Conservation (phyloP, 1,140 invertebrate genomes). For the Brachionus sp. region DNA sequence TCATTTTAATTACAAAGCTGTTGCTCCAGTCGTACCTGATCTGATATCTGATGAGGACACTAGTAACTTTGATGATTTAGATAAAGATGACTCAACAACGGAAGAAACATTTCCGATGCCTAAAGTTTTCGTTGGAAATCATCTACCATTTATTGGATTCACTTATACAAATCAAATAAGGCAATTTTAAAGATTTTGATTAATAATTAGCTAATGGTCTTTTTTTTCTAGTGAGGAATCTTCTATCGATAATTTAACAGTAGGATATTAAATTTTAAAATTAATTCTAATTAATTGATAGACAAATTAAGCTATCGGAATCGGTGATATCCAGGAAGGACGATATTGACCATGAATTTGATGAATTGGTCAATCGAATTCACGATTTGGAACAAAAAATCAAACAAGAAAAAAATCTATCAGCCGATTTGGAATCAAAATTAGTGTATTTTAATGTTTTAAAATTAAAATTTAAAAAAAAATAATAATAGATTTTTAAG, state of each 20-base stretch:
- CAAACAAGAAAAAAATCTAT: conserved; percentile 48
- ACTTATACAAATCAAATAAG: conserved; percentile 79
- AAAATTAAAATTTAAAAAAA: neutral
- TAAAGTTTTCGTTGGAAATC: conserved; percentile 95
- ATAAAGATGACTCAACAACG: conserved; percentile 77
- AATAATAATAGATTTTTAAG: conserved; percentile 21
- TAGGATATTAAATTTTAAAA: neutral
- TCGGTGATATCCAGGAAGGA: neutral
- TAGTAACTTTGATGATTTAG: conserved; percentile 78
- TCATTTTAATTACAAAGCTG: conserved; percentile 61
- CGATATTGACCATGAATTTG: conserved; percentile 46
- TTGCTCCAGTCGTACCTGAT: conserved; percentile 93
- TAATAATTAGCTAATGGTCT: neutral
- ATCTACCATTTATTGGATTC: conserved; percentile 96
- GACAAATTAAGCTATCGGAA: neutral
- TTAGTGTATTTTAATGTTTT: conserved; percentile 50
- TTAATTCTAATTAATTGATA: neutral
- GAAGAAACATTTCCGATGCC: conserved; percentile 77
- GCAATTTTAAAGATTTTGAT: neutral
- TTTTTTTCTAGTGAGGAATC: conserved; percentile 50
- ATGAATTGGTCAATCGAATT: conserved; percentile 50
- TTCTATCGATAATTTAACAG: conserved; percentile 53
- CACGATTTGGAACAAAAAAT: conserved; percentile 54
- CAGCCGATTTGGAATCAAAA: conserved; percentile 54
- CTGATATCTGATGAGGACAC: conserved; percentile 92